Evolutionary conservation across 2,113 vertebrate genomes (phyloP), one percentile per base, ranked within the genome.

Genomic region (Smithornis capensis): DNA sequence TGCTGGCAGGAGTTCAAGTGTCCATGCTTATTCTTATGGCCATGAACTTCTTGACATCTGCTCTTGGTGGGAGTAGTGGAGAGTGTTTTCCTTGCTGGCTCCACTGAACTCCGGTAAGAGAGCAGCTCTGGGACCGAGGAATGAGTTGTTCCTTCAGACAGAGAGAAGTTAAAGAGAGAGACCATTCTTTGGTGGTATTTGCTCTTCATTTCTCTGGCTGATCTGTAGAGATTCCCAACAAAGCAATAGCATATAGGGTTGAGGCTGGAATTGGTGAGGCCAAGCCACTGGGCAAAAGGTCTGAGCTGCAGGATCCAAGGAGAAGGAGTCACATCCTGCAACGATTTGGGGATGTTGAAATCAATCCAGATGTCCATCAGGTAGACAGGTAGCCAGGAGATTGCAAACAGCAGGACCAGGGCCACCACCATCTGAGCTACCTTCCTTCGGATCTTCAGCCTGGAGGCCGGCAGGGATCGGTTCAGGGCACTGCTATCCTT

Each of bases 161-260:
- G 96, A 8, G 98, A 97, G 67, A 98, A 98, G 80, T 98, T 97
- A 68, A 99, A 98, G 83, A 99, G 92, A 33, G 98, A 96, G 2
- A 98, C 94, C 67, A 99, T 98, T 63, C 98, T 98, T 96, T 98
- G 98, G 87, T 98, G 98, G 95, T 99, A 99, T 57, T 98, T 98
- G 52, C 94, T 98, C 90, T 98, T 98, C 90, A 99, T 98, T 76
- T 98, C 97, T 92, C 98, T 98, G 23, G 98, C 99, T 12, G 98
- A 99, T 59, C 98, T 98, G 91, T 98, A 98, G 37, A 98, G 95
- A 71, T 98, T 98, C 28, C 99, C 99, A 4, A 99, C 98, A 81
- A 99, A 99, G 62, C 99, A 99, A 76, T 99, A 99, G 75, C 99
- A 99, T 92, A 99, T 99, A 6, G 99, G 99, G 84, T 99, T 99